Evolutionary conservation across 1,140 invertebrate species (phyloP).

Genomic region (Sipha flava): DNA sequence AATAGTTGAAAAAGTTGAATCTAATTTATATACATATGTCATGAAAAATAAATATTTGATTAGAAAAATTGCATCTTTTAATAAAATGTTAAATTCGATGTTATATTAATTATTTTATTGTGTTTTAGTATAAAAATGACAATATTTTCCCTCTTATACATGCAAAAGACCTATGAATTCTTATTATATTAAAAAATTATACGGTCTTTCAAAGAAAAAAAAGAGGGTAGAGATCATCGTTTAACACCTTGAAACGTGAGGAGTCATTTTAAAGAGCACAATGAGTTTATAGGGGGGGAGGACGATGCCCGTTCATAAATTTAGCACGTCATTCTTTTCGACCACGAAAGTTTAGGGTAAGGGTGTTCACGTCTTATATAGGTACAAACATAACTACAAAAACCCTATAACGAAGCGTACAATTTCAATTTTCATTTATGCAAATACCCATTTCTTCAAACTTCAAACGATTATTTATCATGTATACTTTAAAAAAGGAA

Average conservation of each 20-base stretch:
- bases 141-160: not conserved
- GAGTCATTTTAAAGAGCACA: not conserved
- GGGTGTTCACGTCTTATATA: not conserved
- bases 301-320: constrained; percentile 21
- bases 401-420: not conserved
- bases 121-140: not conserved
- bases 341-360: not conserved
- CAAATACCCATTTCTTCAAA: not conserved
- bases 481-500: no score
- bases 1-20: no score
- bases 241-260: constrained; percentile 9
- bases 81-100: no score
- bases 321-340: constrained; percentile 1
- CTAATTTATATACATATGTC: no score
- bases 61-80: no score
- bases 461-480: not conserved
- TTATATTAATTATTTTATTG: not conserved
- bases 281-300: not conserved
- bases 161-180: not conserved
- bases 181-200: constrained; percentile 20
- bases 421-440: not conserved
- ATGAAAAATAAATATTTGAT: no score
- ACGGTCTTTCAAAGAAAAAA: not conserved
- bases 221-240: not conserved
- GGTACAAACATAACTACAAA: not conserved